A percentile compares a stretch with the other conserved stretches of the same genome.
Evolutionary conservation across 2,797 vertebrate genomes (phyloP).

Genomic region (Morus bassanus): DNA sequence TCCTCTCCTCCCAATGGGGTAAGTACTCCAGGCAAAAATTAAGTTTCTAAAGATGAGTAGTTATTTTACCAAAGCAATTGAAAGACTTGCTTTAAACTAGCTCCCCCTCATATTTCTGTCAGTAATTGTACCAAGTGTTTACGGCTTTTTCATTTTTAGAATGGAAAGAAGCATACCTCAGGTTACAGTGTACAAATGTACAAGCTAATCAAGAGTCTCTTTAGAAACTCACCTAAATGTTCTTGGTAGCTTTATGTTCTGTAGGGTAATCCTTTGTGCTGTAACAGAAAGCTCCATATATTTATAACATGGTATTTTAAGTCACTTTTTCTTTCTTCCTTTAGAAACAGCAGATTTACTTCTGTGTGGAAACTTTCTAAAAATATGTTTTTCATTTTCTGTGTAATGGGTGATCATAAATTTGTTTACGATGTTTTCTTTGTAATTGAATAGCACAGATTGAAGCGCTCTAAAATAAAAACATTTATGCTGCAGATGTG

Average conservation of each 20-base stretch:
- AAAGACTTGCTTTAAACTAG: constrained; percentile 14
- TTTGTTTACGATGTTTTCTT: constrained; percentile 51
- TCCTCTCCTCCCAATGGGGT: constrained; percentile 98
- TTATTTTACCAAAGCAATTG: neutral
- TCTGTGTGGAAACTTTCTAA: constrained; percentile 19
- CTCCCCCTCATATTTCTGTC: neutral
- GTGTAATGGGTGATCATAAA: constrained; percentile 35
- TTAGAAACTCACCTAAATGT: constrained; percentile 41
- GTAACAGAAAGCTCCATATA: neutral
- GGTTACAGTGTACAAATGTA: constrained; percentile 6
- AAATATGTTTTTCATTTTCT: constrained; percentile 52
- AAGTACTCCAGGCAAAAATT: constrained; percentile 70
- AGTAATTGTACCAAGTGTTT: neutral
- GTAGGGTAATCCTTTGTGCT: neutral
- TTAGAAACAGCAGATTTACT: constrained; percentile 29
- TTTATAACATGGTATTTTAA: constrained; percentile 29
- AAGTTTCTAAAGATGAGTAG: neutral
- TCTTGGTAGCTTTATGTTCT: constrained; percentile 22
- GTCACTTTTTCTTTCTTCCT: constrained; percentile 3
- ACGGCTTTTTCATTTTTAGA: constrained; percentile 11
- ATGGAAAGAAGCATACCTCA: neutral
- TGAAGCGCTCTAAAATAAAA: constrained; percentile 32
- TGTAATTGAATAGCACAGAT: constrained; percentile 41
- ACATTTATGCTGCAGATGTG: constrained; percentile 20
- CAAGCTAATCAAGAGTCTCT: constrained; percentile 25